Base-by-base conservation (phyloP, 2,888 invertebrate species). In the Azorinus chamasolen region DNA sequence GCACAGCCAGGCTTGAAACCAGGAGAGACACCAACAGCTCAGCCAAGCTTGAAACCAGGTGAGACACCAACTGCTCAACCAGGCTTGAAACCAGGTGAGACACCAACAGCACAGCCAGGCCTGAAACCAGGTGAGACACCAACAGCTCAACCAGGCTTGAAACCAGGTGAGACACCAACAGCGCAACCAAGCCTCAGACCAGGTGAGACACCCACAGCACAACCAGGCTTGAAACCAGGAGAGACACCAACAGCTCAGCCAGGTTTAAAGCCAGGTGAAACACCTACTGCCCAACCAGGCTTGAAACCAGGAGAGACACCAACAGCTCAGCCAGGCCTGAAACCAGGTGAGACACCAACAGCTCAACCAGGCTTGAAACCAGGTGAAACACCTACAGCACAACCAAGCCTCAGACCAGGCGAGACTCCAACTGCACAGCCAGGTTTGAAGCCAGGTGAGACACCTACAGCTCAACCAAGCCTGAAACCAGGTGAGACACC, bases 381-480 rank as follows among this genome's bases (percentile, higher is more conserved):
- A 45, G 79, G 75, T 25, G 54, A 50, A n/a, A 45, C 64, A 64
- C 79, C 83, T 62, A 83, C 83, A 25, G 79, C 80, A 27, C 61
- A 72, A 41, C 83, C 83, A 61, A 41, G 55, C 22, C 48, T 62
- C 18, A 37, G 45, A 2, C 50, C 77, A 41, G 73, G 71, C 43
- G 41, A 64, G 18, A 57, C 69, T 41, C 72, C 75, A 68, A 73
- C 72, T 53, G 70, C 76, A 54, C 68, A 79, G 37, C 72, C 61
- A 68, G 66, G 63, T 20, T 27, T 62, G 5, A 39, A 61, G 14
- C 54, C 77, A 45, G 77, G 77, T 20, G 59, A 71, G 27, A 51
- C 66, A 10, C 76, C 76, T 64, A 68, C 74, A 39, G 73, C 73
- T 48, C 51, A 72, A 53, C 77, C 77, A 66, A 63, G 68, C 22